These are phyloP conservation scores for Batillaria attramentaria DNA, from an alignment of 1,140 invertebrate genomes.

Conservation along the genomic window DNA sequence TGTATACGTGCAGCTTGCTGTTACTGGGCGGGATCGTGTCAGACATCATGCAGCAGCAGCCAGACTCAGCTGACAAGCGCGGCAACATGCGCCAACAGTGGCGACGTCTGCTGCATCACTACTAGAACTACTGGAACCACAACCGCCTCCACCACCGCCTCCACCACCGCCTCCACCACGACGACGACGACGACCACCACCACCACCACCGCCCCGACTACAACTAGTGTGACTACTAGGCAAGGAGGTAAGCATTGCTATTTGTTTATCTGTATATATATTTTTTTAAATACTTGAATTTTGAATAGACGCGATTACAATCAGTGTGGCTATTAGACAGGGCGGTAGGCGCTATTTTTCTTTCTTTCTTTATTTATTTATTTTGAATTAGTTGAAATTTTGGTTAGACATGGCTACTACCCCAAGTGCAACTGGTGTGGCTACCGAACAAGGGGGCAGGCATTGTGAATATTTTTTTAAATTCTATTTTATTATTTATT, in stretches of 20 bases:
- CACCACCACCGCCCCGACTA: neutral
- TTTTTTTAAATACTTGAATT: neutral
- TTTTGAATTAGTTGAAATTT: too few species aligned
- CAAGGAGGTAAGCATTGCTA: constrained; percentile 2
- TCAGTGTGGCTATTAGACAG: too few species aligned
- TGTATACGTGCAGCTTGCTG: constrained; percentile 35
- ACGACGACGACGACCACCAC: neutral
- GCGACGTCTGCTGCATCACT: constrained; percentile 14
- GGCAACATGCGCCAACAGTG: constrained; percentile 2
- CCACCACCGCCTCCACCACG: neutral
- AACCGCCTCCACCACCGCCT: neutral
- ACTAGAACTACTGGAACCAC: neutral
- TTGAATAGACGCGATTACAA: neutral
- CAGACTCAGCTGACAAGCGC: neutral
- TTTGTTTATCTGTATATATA: neutral
- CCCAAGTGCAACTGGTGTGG: too few species aligned
- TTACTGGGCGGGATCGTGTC: constrained; percentile 8
- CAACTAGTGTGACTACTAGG: neutral
- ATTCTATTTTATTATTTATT: too few species aligned
- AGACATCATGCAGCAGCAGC: neutral
- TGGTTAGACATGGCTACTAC: too few species aligned
- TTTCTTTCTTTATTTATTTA: too few species aligned
- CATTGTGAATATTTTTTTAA: too few species aligned
- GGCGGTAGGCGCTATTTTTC: too few species aligned
- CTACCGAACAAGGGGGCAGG: too few species aligned